phyloP scores from a whole-genome alignment of 2,888 invertebrate genomes.

The Micoletzkya japonica region DNA sequence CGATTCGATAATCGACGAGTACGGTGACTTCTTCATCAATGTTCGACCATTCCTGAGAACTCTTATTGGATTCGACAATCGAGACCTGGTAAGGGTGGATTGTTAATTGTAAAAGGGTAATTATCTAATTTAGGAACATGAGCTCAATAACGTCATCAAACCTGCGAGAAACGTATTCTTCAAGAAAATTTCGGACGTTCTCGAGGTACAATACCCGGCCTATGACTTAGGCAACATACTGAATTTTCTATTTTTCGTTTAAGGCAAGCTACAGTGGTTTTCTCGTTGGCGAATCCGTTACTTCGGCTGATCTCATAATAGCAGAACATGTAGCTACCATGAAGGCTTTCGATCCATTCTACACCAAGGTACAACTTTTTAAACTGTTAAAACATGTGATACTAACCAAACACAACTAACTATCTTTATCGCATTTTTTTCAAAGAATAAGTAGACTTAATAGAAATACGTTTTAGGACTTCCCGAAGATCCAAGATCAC shows the following conservation, averaged over 20 bases:
- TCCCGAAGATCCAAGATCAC: conserved; percentile 26
- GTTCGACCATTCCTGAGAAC: conserved; percentile 22
- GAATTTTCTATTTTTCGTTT: neutral
- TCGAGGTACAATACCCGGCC: no score
- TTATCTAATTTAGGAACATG: no score
- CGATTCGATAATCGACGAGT: conserved; percentile 22
- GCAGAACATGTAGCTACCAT: conserved; percentile 28
- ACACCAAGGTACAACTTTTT: conserved; percentile 20
- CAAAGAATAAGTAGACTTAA: neutral
- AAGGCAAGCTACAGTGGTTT: conserved; percentile 22
- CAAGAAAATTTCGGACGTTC: no score
- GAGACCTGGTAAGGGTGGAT: conserved; percentile 9
- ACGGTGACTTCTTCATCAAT: conserved; percentile 21
- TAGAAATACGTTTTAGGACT: conserved; percentile 7
- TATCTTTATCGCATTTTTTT: neutral
- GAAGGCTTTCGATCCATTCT: conserved; percentile 22
- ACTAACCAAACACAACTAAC: neutral
- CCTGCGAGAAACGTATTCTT: no score
- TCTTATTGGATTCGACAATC: conserved; percentile 12
- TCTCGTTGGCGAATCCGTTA: conserved; percentile 25
- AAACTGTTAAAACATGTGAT: neutral
- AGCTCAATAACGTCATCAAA: no score
- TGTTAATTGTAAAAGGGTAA: no score
- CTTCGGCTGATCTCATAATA: conserved; percentile 23
- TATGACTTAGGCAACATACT: no score